Evolutionary conservation across 2,888 invertebrate species (phyloP).

Genomic region (Cloeon dipterum): DNA sequence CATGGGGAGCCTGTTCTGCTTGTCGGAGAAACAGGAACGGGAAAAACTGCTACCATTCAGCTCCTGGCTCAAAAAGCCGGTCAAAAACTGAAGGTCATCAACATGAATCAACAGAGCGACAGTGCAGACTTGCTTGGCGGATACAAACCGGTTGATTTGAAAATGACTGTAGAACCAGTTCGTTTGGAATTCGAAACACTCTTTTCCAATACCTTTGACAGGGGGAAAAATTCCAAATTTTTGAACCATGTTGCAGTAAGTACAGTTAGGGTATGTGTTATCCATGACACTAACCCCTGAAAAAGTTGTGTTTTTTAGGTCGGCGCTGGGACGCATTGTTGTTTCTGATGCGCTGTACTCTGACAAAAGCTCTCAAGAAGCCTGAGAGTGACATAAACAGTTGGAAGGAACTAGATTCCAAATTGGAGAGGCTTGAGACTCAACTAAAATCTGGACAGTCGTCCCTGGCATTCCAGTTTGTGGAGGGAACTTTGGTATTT

Average conservation of each 20-base stretch:
- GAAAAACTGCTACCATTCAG: constrained; percentile 90
- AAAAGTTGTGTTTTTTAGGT: constrained; percentile 39
- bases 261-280: constrained; percentile 9
- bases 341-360: constrained; percentile 49
- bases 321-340: constrained; percentile 50
- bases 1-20: constrained; percentile 76
- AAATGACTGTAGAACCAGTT: constrained; percentile 58
- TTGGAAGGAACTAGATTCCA: constrained; percentile 43
- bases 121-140: constrained; percentile 91
- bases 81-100: constrained; percentile 75
- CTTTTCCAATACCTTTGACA: constrained; percentile 50
- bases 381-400: constrained; percentile 13
- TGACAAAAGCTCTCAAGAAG: neutral
- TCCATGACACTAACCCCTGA: too few relatives aligned
- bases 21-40: constrained; percentile 96
- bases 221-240: constrained; percentile 61
- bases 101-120: constrained; percentile 98
- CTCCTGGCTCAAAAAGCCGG: constrained; percentile 66
- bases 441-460: constrained; percentile 46
- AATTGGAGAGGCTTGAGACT: constrained; percentile 42
- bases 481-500: constrained; percentile 75
- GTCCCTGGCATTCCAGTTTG: constrained; percentile 66
- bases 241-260: constrained; percentile 47
- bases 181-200: constrained; percentile 60
- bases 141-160: constrained; percentile 82